These are phyloP conservation scores for Thalpophila matura DNA, from an alignment of 2,888 invertebrate genomes.

Conservation along the genomic window DNA sequence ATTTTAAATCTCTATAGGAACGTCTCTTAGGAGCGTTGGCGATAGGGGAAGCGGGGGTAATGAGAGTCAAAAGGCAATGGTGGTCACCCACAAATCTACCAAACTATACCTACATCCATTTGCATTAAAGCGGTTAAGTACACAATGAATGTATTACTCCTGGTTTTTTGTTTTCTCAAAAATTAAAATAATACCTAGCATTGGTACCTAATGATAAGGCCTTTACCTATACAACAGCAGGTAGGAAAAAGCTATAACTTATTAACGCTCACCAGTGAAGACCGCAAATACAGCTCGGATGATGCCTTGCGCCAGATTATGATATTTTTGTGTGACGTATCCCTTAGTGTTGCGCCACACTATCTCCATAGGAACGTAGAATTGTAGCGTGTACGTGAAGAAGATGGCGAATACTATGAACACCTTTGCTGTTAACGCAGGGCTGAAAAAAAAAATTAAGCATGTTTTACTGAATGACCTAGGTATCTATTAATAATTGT, in stretches of 20 bases:
- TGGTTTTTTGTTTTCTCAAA: too few relatives aligned
- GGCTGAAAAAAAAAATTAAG: conserved; percentile 82
- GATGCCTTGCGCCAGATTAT: conserved; percentile 78
- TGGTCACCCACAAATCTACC: too few relatives aligned
- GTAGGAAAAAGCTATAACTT: background rate
- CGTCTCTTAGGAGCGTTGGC: too few relatives aligned
- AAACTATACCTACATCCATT: too few relatives aligned
- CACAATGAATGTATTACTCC: too few relatives aligned
- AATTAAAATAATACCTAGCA: too few relatives aligned
- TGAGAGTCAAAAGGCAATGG: too few relatives aligned
- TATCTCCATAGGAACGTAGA: conserved; percentile 98
- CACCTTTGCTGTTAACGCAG: conserved; percentile 94
- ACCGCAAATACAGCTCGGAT: conserved; percentile 85
- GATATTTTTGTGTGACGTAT: conserved; percentile 76
- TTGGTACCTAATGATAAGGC: too few relatives aligned
- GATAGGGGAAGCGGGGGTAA: too few relatives aligned
- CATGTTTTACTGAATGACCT: background rate
- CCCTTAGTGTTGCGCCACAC: conserved; percentile 94
- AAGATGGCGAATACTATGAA: conserved; percentile 97
- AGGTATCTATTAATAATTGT: background rate
- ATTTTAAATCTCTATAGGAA: too few relatives aligned
- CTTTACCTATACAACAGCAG: too few relatives aligned
- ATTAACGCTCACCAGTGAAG: conserved; percentile 78
- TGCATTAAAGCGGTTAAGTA: too few relatives aligned
- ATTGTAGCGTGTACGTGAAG: conserved; percentile 98